Percentiles rank a stretch among this genome's conserved stretches.
These are phyloP conservation scores for Acrocephalus arundinaceus DNA, from an alignment of 2,113 vertebrate genomes.

Conservation along the genomic window DNA sequence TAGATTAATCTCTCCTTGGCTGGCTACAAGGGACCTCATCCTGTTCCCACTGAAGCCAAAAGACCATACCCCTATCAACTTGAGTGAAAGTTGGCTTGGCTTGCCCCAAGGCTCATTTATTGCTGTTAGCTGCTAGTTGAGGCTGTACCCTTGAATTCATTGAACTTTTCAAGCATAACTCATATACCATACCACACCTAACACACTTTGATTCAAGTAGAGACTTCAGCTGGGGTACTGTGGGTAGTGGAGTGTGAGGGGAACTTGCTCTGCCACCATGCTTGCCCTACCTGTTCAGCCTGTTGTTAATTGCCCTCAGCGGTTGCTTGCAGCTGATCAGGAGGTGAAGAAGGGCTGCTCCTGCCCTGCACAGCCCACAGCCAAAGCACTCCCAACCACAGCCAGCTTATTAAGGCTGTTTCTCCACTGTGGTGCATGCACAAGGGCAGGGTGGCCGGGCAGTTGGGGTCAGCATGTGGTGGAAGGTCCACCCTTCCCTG, in stretches of 20 bases:
- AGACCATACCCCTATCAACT: not conserved
- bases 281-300: constrained; percentile 39
- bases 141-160: not conserved
- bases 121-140: not conserved
- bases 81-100: not conserved
- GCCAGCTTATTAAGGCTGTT: not conserved
- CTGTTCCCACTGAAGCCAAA: constrained; percentile 22
- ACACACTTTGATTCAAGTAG: constrained; percentile 21
- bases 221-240: not conserved
- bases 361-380: not conserved
- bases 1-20: constrained; percentile 41
- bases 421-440: not conserved
- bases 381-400: not conserved
- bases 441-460: rapidly evolving
- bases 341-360: not conserved
- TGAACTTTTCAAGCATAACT: constrained; percentile 10
- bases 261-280: constrained; percentile 6
- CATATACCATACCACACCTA: constrained; percentile 35
- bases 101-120: not conserved
- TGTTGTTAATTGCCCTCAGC: not conserved
- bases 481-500: not conserved
- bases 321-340: not conserved
- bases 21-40: constrained; percentile 10
- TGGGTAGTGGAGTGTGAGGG: constrained; percentile 12
- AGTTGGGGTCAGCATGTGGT: rapidly evolving